Evolutionary conservation across 2,113 vertebrate genomes (phyloP), one percentile per base, ranked within the genome.

Genomic region (Diadophis punctatus): DNA sequence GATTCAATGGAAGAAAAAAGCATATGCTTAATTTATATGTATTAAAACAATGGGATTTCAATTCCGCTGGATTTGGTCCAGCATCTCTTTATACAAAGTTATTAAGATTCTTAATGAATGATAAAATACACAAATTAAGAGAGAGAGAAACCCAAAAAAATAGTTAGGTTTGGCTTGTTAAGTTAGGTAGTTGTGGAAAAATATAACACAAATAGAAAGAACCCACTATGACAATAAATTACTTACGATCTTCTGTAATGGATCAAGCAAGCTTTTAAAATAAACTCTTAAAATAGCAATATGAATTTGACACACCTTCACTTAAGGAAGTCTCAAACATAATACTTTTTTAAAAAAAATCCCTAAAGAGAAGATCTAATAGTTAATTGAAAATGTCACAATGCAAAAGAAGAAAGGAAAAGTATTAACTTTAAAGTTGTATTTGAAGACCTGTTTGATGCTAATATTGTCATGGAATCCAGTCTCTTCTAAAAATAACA

Each of bases 221-320:
- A 51, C 43, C 7, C 55, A 84, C 56, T 93, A 90, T 95, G 94
- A 95, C 91, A 93, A 93, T 90, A 96, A 94, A 95, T 34, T 88
- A 91, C 74, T 93, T 52, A 48, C 80, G 0, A 52, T 92, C 95
- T 93, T 88, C 88, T 95, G 89, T 52, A 90, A 87, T 3, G 95
- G 95, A 96, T 94, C 94, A 96, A 97, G 97, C 91, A 91, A 87
- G 90, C n/a, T 93, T 95, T 91, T 90, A 68, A 95, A 93, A 90
- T 48, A 93, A 95, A 88, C 87, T 68, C 89, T 88, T 89, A 94
- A 95, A 95, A 94, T 14, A 91, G 86, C 39, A 89, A 48, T 30
- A 84, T 53, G 49, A 25, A 68, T 92, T 87, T 63, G 90, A 89
- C 55, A 95, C 91, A 94, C 90, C 86, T 95, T 90, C 49, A 93